These are phyloP conservation scores for Larimichthys crocea DNA, from an alignment of 2,113 vertebrate genomes.

Conservation along the genomic window DNA sequence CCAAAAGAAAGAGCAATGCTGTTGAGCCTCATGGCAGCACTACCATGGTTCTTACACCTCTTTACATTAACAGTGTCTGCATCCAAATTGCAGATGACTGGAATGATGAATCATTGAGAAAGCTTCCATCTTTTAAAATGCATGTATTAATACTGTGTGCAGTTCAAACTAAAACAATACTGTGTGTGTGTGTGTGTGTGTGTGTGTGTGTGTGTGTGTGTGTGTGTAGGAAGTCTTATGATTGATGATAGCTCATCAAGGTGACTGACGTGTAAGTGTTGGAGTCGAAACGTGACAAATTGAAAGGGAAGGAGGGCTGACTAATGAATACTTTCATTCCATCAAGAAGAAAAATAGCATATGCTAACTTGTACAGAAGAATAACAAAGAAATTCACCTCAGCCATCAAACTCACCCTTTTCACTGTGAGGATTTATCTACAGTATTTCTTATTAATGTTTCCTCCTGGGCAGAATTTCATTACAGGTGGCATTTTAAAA, in stretches of 20 bases:
- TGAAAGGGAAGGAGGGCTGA: constrained; percentile 36
- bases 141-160: neutral
- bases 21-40: neutral
- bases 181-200: neutral
- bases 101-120: neutral
- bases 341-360: constrained; percentile 18
- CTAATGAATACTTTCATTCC: constrained; percentile 10
- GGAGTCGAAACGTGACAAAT: constrained; percentile 21
- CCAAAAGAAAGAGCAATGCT: neutral
- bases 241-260: constrained; percentile 43
- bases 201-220: neutral
- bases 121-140: neutral
- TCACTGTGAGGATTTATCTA: constrained; percentile 20
- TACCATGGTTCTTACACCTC: neutral
- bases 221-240: constrained; percentile 18
- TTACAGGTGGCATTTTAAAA: constrained; percentile 40
- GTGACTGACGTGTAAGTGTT: constrained; percentile 41
- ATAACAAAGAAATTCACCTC: constrained; percentile 12
- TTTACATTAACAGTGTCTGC: neutral
- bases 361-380: constrained; percentile 20
- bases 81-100: neutral
- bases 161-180: constrained; percentile 11
- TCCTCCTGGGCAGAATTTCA: constrained; percentile 25
- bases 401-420: constrained; percentile 26
- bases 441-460: constrained; percentile 12